These are phyloP conservation scores for Drosophila baimaii DNA, from an alignment of 1,140 invertebrate species.

Conservation along the genomic window DNA sequence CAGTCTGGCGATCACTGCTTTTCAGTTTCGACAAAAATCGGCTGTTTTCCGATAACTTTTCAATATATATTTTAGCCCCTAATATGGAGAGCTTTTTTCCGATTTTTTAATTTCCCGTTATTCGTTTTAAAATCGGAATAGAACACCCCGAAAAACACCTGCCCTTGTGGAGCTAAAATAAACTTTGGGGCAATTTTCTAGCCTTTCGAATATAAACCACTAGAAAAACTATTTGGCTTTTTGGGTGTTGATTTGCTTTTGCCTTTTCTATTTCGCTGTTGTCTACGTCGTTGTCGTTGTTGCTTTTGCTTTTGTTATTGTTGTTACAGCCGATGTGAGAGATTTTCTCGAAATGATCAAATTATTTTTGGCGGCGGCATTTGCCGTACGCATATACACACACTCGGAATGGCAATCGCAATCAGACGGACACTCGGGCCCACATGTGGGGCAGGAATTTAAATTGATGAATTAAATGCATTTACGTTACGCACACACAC, in stretches of 20 bases:
- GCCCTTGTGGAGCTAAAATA: constrained; percentile 47
- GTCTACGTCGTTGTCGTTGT: not conserved
- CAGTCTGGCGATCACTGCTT: not conserved
- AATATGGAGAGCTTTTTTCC: not conserved
- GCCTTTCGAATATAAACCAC: constrained; percentile 32
- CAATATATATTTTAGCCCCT: constrained; percentile 14
- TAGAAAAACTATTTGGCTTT: constrained; percentile 28
- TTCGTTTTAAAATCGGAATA: constrained; percentile 23
- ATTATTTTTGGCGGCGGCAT: constrained; percentile 54
- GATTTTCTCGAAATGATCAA: constrained; percentile 38
- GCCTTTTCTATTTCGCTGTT: constrained; percentile 4
- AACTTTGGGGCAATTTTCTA: constrained; percentile 37
- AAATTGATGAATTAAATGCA: constrained; percentile 49
- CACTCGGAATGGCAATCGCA: constrained; percentile 23
- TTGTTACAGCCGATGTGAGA: constrained; percentile 41
- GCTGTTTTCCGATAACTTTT: constrained; percentile 2
- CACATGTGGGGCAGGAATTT: constrained; percentile 39
- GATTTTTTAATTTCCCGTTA: not conserved
- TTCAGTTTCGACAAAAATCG: not conserved
- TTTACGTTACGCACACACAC: constrained; percentile 41
- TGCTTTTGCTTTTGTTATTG: constrained; percentile 1
- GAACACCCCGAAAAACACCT: constrained; percentile 28
- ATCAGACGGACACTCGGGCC: constrained; percentile 41
- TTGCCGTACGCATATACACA: constrained; percentile 34
- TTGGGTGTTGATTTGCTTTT: constrained; percentile 9